These are phyloP conservation scores for Tragelaphus buxtoni DNA, from an alignment of 2,113 vertebrate species.

Conservation along the genomic window DNA sequence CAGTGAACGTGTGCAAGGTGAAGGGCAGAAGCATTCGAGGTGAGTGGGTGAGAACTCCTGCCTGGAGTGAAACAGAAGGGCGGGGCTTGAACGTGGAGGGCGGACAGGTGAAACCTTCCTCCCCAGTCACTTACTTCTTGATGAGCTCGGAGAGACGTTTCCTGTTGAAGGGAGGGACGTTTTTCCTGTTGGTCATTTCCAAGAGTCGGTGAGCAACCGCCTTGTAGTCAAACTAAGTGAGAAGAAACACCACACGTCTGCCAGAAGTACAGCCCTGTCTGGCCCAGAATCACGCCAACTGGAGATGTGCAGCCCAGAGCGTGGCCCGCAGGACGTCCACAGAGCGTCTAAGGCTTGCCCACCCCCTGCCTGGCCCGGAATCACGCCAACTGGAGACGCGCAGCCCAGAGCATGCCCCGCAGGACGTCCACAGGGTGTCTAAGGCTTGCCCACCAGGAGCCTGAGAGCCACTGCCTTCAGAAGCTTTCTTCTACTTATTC, in stretches of 20 bases:
- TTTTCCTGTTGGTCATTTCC: conserved; percentile 80
- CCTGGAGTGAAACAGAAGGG: accelerated
- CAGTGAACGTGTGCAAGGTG: accelerated
- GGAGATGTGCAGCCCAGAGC: background rate
- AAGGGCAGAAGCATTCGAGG: background rate
- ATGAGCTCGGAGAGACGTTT: conserved; percentile 88
- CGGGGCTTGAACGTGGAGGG: accelerated
- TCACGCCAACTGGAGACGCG: background rate
- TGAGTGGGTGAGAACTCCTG: background rate
- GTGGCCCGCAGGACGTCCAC: accelerated
- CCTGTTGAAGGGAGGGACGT: conserved; percentile 84
- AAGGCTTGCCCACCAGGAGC: accelerated
- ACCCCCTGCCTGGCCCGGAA: no score
- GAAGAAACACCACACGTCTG: background rate
- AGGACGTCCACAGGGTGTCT: accelerated
- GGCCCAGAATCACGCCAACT: accelerated
- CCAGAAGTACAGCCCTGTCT: accelerated
- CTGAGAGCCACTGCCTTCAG: background rate
- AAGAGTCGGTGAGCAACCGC: conserved; percentile 88
- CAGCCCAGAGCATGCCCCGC: accelerated
- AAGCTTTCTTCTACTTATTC: background rate
- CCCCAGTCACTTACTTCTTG: conserved; percentile 84
- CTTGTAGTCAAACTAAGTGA: conserved; percentile 88
- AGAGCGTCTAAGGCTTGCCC: no score
- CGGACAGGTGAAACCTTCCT: background rate